These are phyloP conservation scores for Eulimnadia texana DNA, from an alignment of 1,140 invertebrate genomes.

Conservation along the genomic window DNA sequence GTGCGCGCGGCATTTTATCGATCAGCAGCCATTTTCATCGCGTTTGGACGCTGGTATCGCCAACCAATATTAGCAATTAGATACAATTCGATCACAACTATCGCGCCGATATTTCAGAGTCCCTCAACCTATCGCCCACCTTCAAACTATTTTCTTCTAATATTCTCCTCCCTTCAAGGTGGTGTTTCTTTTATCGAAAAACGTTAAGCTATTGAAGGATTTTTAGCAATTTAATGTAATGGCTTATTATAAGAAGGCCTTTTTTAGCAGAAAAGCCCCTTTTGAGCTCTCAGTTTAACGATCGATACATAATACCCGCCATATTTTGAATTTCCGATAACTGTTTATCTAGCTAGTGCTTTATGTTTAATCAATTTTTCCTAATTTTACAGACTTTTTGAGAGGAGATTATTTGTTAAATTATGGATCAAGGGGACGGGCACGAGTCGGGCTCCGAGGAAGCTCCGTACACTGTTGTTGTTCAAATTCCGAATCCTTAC, in stretches of 20 bases:
- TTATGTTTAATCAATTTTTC: no score
- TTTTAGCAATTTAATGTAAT: no score
- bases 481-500: slow-evolving; percentile 17
- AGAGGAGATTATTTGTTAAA: no score
- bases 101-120: neutral
- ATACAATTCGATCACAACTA: neutral
- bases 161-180: neutral
- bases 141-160: neutral
- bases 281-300: no score
- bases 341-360: no score
- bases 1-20: neutral
- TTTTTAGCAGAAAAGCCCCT: no score
- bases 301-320: neutral
- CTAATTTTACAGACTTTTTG: no score
- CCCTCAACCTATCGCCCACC: no score
- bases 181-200: neutral
- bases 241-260: no score
- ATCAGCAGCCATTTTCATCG: neutral
- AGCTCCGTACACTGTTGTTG: slow-evolving; percentile 14
- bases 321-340: neutral
- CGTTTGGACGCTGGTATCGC: neutral
- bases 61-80: neutral
- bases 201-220: neutral
- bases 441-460: slow-evolving; percentile 5
- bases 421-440: slow-evolving; percentile 6